Evolutionary conservation across 2,888 invertebrate species (phyloP).

Genomic region (Cybosia mesomella): DNA sequence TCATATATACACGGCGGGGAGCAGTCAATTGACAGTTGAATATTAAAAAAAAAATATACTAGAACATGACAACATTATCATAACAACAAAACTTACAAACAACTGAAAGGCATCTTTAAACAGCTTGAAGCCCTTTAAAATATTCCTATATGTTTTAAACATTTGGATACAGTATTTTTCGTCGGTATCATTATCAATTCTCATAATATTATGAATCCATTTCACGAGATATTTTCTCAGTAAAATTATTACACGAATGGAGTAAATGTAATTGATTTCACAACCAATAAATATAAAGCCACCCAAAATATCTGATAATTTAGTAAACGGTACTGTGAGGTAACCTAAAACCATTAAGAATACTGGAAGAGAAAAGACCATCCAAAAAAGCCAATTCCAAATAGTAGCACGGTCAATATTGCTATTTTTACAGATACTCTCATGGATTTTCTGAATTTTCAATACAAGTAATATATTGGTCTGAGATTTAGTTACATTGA

Average conservation of each 20-base stretch:
- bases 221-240: background rate
- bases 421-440: background rate
- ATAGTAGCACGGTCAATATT: background rate
- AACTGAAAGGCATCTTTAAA: background rate
- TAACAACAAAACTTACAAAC: background rate
- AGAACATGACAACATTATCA: too few species aligned
- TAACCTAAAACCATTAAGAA: background rate
- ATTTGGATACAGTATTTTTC: background rate
- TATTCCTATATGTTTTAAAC: background rate
- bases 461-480: constrained; percentile 5
- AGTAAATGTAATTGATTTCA: constrained; percentile 4
- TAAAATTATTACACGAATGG: constrained; percentile 8
- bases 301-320: background rate
- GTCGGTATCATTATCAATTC: background rate
- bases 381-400: background rate
- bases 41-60: too few species aligned
- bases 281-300: background rate
- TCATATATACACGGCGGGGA: too few species aligned
- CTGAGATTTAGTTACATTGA: background rate
- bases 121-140: background rate
- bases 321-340: background rate
- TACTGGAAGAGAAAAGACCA: background rate
- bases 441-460: constrained; percentile 5
- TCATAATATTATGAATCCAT: background rate
- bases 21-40: too few species aligned